Base-by-base conservation (phyloP, 1,140 invertebrate genomes). In the Oscheius sp. region DNA sequence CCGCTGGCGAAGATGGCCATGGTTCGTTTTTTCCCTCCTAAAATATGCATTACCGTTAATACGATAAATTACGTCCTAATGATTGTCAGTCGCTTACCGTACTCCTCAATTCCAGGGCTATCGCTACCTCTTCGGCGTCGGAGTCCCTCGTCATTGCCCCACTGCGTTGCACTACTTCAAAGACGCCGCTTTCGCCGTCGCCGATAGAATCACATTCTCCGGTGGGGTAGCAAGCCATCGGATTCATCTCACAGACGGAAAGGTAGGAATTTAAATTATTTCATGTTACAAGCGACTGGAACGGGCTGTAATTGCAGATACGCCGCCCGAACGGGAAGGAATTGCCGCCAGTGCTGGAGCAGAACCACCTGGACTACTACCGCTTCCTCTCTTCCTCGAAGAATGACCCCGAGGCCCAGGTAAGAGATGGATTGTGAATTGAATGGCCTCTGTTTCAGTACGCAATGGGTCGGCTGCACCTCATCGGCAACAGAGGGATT, bases 301-400 rank as follows among this genome's bases (percentile, higher is more conserved):
- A 93, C 91, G 86, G 89, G 90, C n/a, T 90, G 93, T n/a, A n/a
- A n/a, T n/a, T n/a, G n/a, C n/a, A n/a, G n/a, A n/a, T n/a, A n/a
- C n/a, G n/a, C n/a, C n/a, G n/a, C n/a, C n/a, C n/a, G n/a, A n/a
- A n/a, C n/a, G n/a, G n/a, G n/a, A n/a, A n/a, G 92, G 65, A 92
- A 93, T 71, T 90, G 58, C 89, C 29, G 89, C 89, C 29, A 18
- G 23, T 58, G 29, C 87, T 97, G 28, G 94, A 98, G 85, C 92
- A 93, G 78, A 94, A 98, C 87, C 88, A 97, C 55, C 91, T 97
- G 68, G 93, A 97, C 81, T 98, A 99, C 86, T 98, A 98, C 87
- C 93, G 97, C 85, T 88, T 88, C 79, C 85, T 18, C 18, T 45
- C 18, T 45, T 45, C 23, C 42, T 45, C 15, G 23, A 45, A 45